These are phyloP conservation scores for Gadopsis marmoratus DNA, from an alignment of 2,797 vertebrate species.

Conservation along the genomic window DNA sequence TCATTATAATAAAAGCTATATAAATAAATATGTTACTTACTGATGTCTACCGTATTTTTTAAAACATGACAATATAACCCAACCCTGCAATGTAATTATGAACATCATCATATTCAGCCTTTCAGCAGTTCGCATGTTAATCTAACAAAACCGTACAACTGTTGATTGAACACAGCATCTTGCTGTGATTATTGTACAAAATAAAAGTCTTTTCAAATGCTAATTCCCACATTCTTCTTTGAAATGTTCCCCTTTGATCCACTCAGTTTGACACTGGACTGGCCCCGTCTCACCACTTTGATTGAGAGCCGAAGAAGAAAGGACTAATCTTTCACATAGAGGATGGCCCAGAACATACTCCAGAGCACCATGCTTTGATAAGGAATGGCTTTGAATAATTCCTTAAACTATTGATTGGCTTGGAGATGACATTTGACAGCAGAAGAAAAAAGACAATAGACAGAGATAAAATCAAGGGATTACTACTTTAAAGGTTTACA, in stretches of 20 bases:
- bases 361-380: conserved; percentile 77
- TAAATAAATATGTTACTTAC: background rate
- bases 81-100: background rate
- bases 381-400: conserved; percentile 78
- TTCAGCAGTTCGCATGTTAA: background rate
- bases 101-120: background rate
- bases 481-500: conserved; percentile 49
- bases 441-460: conserved; percentile 46
- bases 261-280: conserved; percentile 44
- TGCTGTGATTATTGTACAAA: conserved; percentile 32
- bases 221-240: conserved; percentile 59
- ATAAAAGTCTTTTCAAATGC: conserved; percentile 39
- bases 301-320: conserved; percentile 71
- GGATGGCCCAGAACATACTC: conserved; percentile 61
- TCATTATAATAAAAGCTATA: conserved; percentile 23
- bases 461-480: conserved; percentile 55
- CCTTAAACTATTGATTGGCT: conserved; percentile 78
- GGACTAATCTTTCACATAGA: conserved; percentile 70
- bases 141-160: background rate
- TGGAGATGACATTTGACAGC: conserved; percentile 63
- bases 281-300: conserved; percentile 58
- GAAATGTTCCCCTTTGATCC: conserved; percentile 73
- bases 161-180: conserved; percentile 20
- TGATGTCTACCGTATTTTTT: background rate
- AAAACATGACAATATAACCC: background rate